These are phyloP conservation scores for Phrynosoma platyrhinos DNA, from an alignment of 2,113 vertebrate genomes.

Conservation along the genomic window DNA sequence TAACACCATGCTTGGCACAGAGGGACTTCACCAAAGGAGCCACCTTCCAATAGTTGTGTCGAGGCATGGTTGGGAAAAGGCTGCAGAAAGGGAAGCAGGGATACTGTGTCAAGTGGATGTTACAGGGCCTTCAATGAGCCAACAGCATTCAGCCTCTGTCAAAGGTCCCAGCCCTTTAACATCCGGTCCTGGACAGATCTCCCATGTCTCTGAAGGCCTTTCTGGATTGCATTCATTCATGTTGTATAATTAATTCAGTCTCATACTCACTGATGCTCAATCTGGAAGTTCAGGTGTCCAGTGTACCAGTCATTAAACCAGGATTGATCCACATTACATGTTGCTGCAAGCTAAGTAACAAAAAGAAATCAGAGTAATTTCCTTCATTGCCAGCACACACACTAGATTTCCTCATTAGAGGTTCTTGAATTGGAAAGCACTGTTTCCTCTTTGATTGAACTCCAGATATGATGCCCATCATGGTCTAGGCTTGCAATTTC, in stretches of 20 bases:
- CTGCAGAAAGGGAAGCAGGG: conserved; percentile 47
- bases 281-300: conserved; percentile 88
- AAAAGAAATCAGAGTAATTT: not conserved
- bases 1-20: conserved; percentile 76
- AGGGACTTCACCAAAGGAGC: conserved; percentile 80
- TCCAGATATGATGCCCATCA: not conserved
- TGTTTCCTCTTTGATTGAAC: not conserved
- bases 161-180: too few species aligned
- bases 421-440: not conserved
- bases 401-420: too few species aligned
- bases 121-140: not conserved
- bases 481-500: not conserved
- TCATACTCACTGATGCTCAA: conserved; percentile 84
- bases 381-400: not conserved
- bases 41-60: conserved; percentile 80
- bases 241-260: not conserved
- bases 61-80: conserved; percentile 81
- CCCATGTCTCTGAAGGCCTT: not conserved
- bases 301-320: conserved; percentile 87
- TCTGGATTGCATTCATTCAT: not conserved
- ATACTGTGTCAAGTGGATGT: not conserved
- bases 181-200: fast-evolving
- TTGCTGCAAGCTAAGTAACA: conserved; percentile 79
- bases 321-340: conserved; percentile 83
- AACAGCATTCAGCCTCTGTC: fast-evolving